Base-by-base conservation (phyloP, 2,888 invertebrate genomes). In the Hofmannophila pseudospretella region DNA sequence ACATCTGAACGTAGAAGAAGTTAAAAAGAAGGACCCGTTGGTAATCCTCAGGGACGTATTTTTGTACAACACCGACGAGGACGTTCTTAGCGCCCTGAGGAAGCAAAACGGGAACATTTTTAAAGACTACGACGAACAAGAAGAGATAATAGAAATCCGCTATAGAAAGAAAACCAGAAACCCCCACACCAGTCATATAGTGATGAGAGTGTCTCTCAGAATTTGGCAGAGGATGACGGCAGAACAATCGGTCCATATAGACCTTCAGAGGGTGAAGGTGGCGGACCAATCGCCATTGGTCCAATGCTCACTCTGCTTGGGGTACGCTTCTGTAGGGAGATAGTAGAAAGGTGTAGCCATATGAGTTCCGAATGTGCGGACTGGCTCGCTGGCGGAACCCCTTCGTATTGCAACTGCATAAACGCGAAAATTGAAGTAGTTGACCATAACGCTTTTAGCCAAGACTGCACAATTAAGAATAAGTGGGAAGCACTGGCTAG, bases 211-310 rank as follows among this genome's bases (percentile, higher is more conserved):
- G 1, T 32, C 37, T 5, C 37, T 32, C 2, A 16, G 11, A 8
- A 12, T 35, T 3, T 22, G 33, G 30, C 8, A 23, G n/a, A 13
- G 29, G 7, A 2, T n/a, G 7, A 3, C n/a, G 7, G 13, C 10
- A 2, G n/a, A 9, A 1, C 42, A 33, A 3, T 7, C 4, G 5
- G n/a, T 47, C 1, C 42, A 46, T 22, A 32, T 51, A 1, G 47
- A 39, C 7, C 25, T 50, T 3, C 38, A 47, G 16, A 29, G 31
- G 5, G 14, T 33, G 7, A 7, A 7, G 1, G 47, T 44, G 3
- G 27, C 10, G n/a, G 43, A 50, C 28, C 45, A 46, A n/a, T 38
- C 43, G 0, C 49, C 46, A 1, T 33, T 47, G 3, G 38, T 46
- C 1, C 42, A 45, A 12, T 45, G 38, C 14, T 14, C 36, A 9